phyloP scores from a whole-genome alignment of 2,888 invertebrate genomes.

The Psylliodes chrysocephalus region DNA sequence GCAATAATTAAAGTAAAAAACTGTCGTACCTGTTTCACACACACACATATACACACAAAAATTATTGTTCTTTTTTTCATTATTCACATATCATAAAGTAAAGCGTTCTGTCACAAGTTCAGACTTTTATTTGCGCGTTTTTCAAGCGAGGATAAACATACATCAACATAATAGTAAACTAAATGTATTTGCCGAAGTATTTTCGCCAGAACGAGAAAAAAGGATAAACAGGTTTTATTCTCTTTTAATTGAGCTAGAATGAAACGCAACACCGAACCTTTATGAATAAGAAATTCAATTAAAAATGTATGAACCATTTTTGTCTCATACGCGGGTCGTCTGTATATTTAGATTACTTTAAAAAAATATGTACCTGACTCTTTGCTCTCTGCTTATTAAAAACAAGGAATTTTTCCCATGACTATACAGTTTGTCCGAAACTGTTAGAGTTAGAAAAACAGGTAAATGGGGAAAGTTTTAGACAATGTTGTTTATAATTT shows the following conservation, averaged over 20 bases:
- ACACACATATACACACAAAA: constrained; percentile 29
- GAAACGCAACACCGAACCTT: constrained; percentile 3
- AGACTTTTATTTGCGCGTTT: constrained; percentile 7
- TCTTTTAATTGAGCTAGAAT: constrained; percentile 13
- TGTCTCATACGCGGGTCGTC: not conserved
- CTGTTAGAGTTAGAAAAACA: no score
- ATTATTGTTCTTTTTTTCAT: constrained; percentile 38
- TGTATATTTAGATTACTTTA: not conserved
- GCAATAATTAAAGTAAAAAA: constrained; percentile 40
- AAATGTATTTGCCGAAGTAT: constrained; percentile 8
- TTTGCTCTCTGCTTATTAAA: no score
- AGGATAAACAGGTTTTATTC: not conserved
- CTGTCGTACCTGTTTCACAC: constrained; percentile 41
- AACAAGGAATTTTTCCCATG: no score
- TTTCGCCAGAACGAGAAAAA: constrained; percentile 1
- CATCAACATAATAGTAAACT: constrained; percentile 15
- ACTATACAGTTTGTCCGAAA: no score
- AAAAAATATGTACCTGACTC: not conserved
- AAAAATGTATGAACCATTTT: not conserved
- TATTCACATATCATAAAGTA: constrained; percentile 39
- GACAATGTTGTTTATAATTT: no score
- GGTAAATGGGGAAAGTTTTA: no score
- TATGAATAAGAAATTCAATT: constrained; percentile 17
- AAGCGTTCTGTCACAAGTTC: constrained; percentile 21
- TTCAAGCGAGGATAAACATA: constrained; percentile 1